These are phyloP conservation scores for Rhaphigaster nebulosa DNA, from an alignment of 2,888 invertebrate species.

Conservation along the genomic window DNA sequence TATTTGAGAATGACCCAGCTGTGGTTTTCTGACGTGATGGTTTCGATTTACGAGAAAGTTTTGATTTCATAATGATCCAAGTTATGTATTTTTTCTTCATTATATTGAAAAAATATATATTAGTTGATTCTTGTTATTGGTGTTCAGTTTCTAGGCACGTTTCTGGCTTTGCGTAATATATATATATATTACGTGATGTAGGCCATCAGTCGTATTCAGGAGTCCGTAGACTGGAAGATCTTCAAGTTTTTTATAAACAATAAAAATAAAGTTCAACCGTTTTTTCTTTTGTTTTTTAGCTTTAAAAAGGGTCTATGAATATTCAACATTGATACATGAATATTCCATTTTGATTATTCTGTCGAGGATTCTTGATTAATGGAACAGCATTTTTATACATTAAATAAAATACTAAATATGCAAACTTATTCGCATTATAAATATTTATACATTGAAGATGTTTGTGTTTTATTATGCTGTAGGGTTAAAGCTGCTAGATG, in stretches of 20 bases:
- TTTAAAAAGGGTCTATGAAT: background rate
- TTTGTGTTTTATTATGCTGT: background rate
- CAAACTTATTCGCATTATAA: background rate
- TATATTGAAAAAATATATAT: too few relatives aligned
- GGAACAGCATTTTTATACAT: background rate
- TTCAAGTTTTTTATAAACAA: too few relatives aligned
- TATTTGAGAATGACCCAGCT: too few relatives aligned
- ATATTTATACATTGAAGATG: background rate
- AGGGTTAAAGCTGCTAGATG: conserved; percentile 90
- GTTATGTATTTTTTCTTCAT: too few relatives aligned
- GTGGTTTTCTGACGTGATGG: too few relatives aligned
- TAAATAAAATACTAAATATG: background rate
- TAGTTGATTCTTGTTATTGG: too few relatives aligned
- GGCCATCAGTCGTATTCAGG: background rate
- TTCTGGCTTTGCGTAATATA: too few relatives aligned
- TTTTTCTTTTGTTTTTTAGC: background rate
- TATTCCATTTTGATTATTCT: background rate
- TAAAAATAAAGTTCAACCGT: background rate
- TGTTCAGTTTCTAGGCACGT: too few relatives aligned
- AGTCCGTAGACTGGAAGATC: background rate
- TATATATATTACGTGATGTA: too few relatives aligned
- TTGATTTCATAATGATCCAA: too few relatives aligned
- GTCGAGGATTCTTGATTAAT: background rate
- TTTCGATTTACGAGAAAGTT: too few relatives aligned
- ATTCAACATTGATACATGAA: background rate